Percentiles rank a stretch among this genome's conserved stretches.
phyloP scores from a whole-genome alignment of 2,888 invertebrate species.

The Leucania comma region DNA sequence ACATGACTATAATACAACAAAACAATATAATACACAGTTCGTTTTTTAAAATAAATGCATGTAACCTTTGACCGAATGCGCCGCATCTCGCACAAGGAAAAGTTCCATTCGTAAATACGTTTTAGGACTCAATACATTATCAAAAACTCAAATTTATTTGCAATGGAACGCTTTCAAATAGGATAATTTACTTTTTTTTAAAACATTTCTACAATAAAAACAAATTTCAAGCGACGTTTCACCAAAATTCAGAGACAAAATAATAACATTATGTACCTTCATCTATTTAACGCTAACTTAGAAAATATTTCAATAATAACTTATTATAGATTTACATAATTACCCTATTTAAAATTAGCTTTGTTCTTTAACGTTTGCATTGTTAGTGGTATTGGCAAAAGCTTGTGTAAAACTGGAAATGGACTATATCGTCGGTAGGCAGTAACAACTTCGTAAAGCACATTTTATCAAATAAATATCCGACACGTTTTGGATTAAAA shows the following conservation, averaged over 20 bases:
- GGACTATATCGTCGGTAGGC: too few relatives aligned
- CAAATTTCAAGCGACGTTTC: conserved; percentile 54
- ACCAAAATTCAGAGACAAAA: conserved; percentile 65
- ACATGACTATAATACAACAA: conserved; percentile 86
- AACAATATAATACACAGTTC: conserved; percentile 82
- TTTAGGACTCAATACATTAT: conserved; percentile 41
- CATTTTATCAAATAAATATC: too few relatives aligned
- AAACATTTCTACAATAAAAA: conserved; percentile 54
- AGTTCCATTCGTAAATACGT: conserved; percentile 46
- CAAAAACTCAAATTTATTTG: conserved; percentile 52
- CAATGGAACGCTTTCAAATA: conserved; percentile 46
- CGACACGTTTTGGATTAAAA: neutral
- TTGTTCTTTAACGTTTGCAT: conserved; percentile 14
- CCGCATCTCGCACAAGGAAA: conserved; percentile 64
- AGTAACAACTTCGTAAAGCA: too few relatives aligned
- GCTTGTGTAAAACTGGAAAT: too few relatives aligned
- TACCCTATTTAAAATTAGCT: conserved; percentile 53
- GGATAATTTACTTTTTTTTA: conserved; percentile 37
- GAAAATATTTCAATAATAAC: conserved; percentile 69
- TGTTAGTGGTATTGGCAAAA: neutral
- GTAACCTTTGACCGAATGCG: conserved; percentile 67
- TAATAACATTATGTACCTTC: conserved; percentile 61
- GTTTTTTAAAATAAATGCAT: conserved; percentile 79
- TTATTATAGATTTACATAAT: conserved; percentile 63
- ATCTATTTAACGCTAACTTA: conserved; percentile 69